A percentile compares a stretch with the other conserved stretches of the same genome.
phyloP scores from a whole-genome alignment of 1,140 invertebrate species.

The Drosophila sproati region DNA sequence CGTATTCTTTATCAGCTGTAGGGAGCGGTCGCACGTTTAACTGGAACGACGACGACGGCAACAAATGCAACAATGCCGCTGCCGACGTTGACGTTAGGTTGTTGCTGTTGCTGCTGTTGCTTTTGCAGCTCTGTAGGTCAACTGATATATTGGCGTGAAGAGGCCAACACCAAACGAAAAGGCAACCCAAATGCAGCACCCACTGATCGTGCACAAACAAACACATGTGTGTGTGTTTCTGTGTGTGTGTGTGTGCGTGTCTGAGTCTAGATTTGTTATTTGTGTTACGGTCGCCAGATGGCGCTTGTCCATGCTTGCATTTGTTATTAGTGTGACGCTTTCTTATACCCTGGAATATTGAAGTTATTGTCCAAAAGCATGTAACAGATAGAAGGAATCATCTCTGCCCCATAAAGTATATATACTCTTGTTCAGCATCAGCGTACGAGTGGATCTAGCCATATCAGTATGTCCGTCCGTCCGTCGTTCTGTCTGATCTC shows the following conservation, averaged over 20 bases:
- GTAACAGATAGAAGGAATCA: too few relatives aligned
- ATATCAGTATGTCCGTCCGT: too few relatives aligned
- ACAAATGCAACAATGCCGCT: constrained; percentile 15
- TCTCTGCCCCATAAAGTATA: too few relatives aligned
- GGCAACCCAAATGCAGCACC: constrained; percentile 35
- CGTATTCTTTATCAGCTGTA: constrained; percentile 36
- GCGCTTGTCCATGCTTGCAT: constrained; percentile 40
- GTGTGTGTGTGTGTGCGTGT: not conserved
- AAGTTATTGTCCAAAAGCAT: too few relatives aligned
- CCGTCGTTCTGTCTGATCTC: too few relatives aligned
- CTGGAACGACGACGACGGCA: constrained; percentile 48
- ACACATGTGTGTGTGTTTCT: not conserved
- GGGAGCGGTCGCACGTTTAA: constrained; percentile 25
- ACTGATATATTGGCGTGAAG: constrained; percentile 69
- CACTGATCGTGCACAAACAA: constrained; percentile 31
- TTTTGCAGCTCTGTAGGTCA: constrained; percentile 64
- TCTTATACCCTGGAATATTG: constrained; percentile 1
- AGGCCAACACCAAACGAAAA: constrained; percentile 42
- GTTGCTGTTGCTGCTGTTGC: not conserved
- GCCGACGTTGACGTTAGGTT: constrained; percentile 18
- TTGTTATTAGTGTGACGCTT: constrained; percentile 33
- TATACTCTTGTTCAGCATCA: too few relatives aligned
- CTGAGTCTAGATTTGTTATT: constrained; percentile 13
- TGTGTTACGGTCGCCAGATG: constrained; percentile 29
- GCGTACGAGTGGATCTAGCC: too few relatives aligned